phyloP scores from a whole-genome alignment of 2,888 invertebrate genomes.

The Chorisops tibialis region DNA sequence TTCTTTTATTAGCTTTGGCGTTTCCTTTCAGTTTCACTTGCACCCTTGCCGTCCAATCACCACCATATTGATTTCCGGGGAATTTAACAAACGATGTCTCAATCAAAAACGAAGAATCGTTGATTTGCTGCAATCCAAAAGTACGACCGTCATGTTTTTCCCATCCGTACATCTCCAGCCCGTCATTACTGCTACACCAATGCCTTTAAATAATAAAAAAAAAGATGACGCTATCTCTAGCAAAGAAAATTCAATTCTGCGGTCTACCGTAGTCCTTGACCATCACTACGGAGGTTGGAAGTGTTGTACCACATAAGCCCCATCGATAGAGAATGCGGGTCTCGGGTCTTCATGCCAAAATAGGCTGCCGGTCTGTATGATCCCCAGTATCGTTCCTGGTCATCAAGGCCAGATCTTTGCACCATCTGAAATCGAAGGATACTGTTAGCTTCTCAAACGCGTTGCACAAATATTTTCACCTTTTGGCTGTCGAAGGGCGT shows the following conservation, averaged over 20 bases:
- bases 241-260: neutral
- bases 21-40: conserved; percentile 52
- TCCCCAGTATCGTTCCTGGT: conserved; percentile 88
- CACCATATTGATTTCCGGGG: conserved; percentile 74
- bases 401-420: conserved; percentile 62
- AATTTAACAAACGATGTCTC: conserved; percentile 87
- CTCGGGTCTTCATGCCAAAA: conserved; percentile 87
- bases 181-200: conserved; percentile 89
- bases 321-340: conserved; percentile 82
- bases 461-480: conserved; percentile 53
- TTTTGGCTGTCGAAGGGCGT: conserved; percentile 78
- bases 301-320: conserved; percentile 95
- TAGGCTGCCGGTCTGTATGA: conserved; percentile 85
- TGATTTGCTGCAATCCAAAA: conserved; percentile 88
- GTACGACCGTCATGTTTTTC: conserved; percentile 84
- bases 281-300: conserved; percentile 31
- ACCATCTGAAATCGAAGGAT: conserved; percentile 60
- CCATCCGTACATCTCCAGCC: conserved; percentile 83
- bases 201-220: conserved; percentile 58
- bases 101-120: conserved; percentile 73
- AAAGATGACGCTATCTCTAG: neutral
- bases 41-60: conserved; percentile 90
- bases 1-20: conserved; percentile 30
- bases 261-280: neutral
- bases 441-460: neutral